Evolutionary conservation across 2,888 invertebrate genomes (phyloP).

Genomic region (Apodemia mormo): DNA sequence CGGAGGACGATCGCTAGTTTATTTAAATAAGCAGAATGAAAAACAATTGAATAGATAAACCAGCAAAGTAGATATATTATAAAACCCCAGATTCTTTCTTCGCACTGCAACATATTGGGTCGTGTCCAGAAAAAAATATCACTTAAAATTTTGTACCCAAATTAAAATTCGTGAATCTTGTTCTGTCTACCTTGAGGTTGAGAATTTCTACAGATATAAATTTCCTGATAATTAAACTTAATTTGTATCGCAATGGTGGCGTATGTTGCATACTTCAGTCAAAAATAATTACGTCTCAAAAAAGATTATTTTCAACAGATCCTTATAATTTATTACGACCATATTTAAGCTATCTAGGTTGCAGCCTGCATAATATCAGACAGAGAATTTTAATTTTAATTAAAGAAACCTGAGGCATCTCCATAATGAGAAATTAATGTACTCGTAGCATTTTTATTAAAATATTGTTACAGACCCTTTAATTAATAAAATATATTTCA

Average conservation of each 20-base stretch:
- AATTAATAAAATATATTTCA: too few species aligned
- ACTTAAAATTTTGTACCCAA: conserved; percentile 60
- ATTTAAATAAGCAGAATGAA: too few species aligned
- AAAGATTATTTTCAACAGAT: conserved; percentile 20
- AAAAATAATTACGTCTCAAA: conserved; percentile 37
- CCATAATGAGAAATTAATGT: too few species aligned
- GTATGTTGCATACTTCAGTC: conserved; percentile 39
- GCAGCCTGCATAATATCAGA: background rate
- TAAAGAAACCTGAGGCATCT: too few species aligned
- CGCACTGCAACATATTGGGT: conserved; percentile 42
- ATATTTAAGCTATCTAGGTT: background rate
- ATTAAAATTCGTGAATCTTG: conserved; percentile 74
- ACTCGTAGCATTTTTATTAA: too few species aligned
- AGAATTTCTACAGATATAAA: conserved; percentile 49
- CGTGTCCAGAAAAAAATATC: conserved; percentile 63
- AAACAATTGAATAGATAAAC: background rate
- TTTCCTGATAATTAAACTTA: conserved; percentile 58
- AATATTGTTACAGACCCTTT: too few species aligned
- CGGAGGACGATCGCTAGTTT: too few species aligned
- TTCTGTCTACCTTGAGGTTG: conserved; percentile 47
- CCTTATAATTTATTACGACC: background rate
- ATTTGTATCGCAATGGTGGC: conserved; percentile 52
- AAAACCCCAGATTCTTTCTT: conserved; percentile 1
- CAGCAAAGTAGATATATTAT: too few species aligned
- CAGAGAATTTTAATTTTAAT: background rate